Evolutionary conservation across 2,797 vertebrate species (phyloP).

Genomic region (Pogonophryne albipinna): DNA sequence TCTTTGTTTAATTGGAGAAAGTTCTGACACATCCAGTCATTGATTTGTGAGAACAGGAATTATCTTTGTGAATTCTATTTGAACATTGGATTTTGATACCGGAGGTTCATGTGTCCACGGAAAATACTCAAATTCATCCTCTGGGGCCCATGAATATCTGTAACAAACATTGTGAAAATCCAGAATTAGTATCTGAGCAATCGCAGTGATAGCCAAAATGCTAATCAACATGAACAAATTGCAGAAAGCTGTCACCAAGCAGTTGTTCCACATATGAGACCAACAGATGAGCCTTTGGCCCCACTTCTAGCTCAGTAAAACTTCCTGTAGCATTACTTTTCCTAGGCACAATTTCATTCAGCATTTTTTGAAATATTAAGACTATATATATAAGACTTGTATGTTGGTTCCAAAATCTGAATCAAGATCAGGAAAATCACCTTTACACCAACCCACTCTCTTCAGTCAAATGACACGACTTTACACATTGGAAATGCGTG

Average conservation of each 20-base stretch:
- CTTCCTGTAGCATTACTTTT: background rate
- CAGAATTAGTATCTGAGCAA: background rate
- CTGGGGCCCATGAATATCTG: conserved; percentile 1
- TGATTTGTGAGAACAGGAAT: too few species aligned
- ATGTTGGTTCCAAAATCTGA: conserved; percentile 2
- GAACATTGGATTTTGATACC: background rate
- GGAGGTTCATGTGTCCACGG: background rate
- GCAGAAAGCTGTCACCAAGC: background rate
- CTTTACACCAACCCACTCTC: background rate
- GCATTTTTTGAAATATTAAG: conserved; percentile 18
- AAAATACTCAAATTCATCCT: background rate
- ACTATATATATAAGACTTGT: background rate
- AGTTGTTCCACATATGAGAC: background rate
- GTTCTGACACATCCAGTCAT: too few species aligned
- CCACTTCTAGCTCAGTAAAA: background rate
- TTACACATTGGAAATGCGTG: too few species aligned
- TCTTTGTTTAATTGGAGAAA: too few species aligned
- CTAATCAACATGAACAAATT: background rate
- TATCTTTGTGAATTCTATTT: background rate
- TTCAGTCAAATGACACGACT: too few species aligned
- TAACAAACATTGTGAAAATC: conserved; percentile 6
- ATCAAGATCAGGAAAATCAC: conserved; percentile 16
- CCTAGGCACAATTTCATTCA: conserved; percentile 16
- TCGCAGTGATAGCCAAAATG: background rate
- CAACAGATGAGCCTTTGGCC: background rate